A percentile compares a stretch with the other conserved stretches of the same genome.
Evolutionary conservation across 2,797 vertebrate genomes (phyloP).

Genomic region (Danio jaintianensis): DNA sequence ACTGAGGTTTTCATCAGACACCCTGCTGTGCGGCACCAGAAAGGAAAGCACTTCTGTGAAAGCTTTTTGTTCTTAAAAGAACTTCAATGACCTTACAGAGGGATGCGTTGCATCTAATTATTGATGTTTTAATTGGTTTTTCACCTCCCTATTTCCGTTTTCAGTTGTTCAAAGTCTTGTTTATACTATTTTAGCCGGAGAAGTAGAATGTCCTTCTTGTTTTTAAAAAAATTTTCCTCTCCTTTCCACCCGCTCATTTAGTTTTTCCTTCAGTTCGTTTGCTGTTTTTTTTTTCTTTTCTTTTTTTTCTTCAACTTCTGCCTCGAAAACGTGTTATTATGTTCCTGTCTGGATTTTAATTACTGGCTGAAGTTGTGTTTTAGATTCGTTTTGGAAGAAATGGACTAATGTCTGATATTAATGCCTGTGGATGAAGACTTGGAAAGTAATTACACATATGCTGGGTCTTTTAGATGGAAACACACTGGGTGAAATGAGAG

Average conservation of each 20-base stretch:
- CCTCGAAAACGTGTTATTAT: slow-evolving; percentile 36
- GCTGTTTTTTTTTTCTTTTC: slow-evolving; percentile 7
- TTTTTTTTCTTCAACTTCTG: slow-evolving; percentile 27
- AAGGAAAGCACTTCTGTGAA: slow-evolving; percentile 11
- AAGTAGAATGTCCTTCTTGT: not conserved
- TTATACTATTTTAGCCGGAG: slow-evolving; percentile 4
- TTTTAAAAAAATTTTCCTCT: slow-evolving; percentile 6
- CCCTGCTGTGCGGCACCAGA: not conserved
- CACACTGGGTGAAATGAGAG: slow-evolving; percentile 57
- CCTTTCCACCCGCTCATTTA: slow-evolving; percentile 14
- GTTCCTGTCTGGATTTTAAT: slow-evolving; percentile 40
- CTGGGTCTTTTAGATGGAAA: slow-evolving; percentile 56
- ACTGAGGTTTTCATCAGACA: not conserved
- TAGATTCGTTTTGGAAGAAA: slow-evolving; percentile 42
- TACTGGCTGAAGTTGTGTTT: slow-evolving; percentile 32
- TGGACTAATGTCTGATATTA: slow-evolving; percentile 43
- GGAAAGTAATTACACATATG: slow-evolving; percentile 40
- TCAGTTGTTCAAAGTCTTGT: slow-evolving; percentile 11
- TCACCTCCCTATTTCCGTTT: slow-evolving; percentile 28
- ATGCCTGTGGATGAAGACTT: slow-evolving; percentile 46
- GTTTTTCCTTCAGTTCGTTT: not conserved
- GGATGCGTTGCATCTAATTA: slow-evolving; percentile 20
- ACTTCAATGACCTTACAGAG: slow-evolving; percentile 8
- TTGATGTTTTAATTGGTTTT: slow-evolving; percentile 13
- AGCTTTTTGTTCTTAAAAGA: slow-evolving; percentile 27